Base-by-base conservation (phyloP, 2,113 vertebrate genomes). In the Brachirus orientalis region DNA sequence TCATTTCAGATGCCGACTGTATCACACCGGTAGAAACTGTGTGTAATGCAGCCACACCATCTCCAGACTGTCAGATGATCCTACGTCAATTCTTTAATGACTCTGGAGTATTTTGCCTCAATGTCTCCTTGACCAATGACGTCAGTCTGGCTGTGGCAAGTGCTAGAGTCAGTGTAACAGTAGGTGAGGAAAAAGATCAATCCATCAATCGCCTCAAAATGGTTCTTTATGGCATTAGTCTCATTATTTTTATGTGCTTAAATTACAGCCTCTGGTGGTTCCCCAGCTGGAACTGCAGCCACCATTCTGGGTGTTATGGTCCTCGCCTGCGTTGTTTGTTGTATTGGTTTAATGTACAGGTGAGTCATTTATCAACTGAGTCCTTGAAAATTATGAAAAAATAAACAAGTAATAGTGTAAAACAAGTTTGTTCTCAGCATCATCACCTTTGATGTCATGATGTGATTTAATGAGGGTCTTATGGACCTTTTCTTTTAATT, bases 41-140 rank as follows among this genome's bases (percentile, higher is more conserved):
- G 22, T 99, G 97, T 82, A 92, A 65, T 33, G 77, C 87, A 3
- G 95, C 95, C 64, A 44, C 82, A 0, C 95, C 95, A 0, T 90
- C 90, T 4, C 90, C 95, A 5, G 93, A 94, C 75, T 98, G 97
- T 80, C 94, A 95, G 75, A 86, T 99, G 56, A 91, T 97, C 69
- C 91, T 99, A 46, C 91, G 95, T 3, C 96, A 96, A 84, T 92
- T 90, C 72, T 95, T 99, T 86, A 95, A 95, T 41, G 88, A 93
- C 52, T 93, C 94, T 0, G 97, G 97, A 8, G 88, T 93, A 36
- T 99, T 95, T 88, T 99, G 97, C 80, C 91, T 99, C 79, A 98
- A 98, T 59, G 94, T 99, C 55, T 96, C 97, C 14, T 56, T 99
- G 85, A 93, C 95, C 61, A 95, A 96, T 75, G 91, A 94, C 45